phyloP scores from a whole-genome alignment of 2,888 invertebrate genomes.

The Zelleria hepariella region DNA sequence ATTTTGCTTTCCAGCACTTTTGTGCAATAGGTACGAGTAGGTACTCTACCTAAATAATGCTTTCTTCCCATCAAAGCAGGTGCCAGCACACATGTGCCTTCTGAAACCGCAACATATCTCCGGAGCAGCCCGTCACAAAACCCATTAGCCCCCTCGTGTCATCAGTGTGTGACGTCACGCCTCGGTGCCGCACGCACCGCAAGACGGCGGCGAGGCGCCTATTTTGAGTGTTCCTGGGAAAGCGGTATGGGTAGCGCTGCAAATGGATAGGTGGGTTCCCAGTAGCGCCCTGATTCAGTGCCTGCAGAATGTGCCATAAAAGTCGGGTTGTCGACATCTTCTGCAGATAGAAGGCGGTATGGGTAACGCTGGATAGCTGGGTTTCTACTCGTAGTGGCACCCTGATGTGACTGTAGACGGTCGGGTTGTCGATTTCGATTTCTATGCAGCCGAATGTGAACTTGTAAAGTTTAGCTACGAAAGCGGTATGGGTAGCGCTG shows the following conservation, averaged over 20 bases:
- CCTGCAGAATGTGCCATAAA: too few relatives aligned
- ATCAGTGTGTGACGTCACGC: conserved; percentile 14
- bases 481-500: conserved; percentile 12
- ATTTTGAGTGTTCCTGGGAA: conserved; percentile 35
- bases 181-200: conserved; percentile 16
- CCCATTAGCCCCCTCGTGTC: not conserved
- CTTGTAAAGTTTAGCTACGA: conserved; percentile 34
- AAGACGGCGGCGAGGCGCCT: conserved; percentile 23
- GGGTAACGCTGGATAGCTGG: too few relatives aligned
- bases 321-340: too few relatives aligned
- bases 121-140: not conserved
- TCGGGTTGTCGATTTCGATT: too few relatives aligned
- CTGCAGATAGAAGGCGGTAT: too few relatives aligned
- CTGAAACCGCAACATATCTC: not conserved
- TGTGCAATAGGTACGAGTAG: too few relatives aligned
- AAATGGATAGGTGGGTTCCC: not conserved
- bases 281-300: not conserved
- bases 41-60: too few relatives aligned
- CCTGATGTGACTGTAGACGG: too few relatives aligned
- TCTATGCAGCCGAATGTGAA: too few relatives aligned
- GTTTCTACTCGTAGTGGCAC: too few relatives aligned
- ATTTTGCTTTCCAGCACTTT: too few relatives aligned
- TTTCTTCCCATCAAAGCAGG: not conserved
- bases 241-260: conserved; percentile 10
- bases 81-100: not conserved